Conservation (phyloP, 2,888 invertebrate species). For the Luperina nickerlii region DNA sequence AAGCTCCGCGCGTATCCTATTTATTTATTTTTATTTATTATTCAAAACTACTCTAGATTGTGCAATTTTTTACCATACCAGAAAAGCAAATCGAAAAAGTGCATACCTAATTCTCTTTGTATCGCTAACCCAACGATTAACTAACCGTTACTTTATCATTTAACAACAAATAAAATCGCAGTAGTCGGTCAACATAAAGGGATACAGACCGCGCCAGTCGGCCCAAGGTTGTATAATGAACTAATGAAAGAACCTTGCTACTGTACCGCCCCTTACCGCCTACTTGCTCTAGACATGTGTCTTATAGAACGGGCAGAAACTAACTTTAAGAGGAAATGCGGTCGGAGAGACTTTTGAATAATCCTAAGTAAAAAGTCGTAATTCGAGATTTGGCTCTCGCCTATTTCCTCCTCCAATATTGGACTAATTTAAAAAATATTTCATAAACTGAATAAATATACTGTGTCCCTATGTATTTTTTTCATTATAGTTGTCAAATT, state of each 20-base stretch:
- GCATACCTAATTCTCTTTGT: background rate
- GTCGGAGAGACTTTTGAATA: too few species aligned
- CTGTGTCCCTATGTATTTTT: too few species aligned
- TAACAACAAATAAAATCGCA: slow-evolving; percentile 17
- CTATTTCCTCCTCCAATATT: too few species aligned
- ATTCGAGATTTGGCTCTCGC: too few species aligned
- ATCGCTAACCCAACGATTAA: slow-evolving; percentile 1
- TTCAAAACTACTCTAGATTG: background rate
- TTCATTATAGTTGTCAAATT: too few species aligned
- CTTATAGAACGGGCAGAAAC: too few species aligned
- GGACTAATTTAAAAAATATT: too few species aligned
- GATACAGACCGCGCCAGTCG: slow-evolving; percentile 20
- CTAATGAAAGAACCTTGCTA: slow-evolving; percentile 57
- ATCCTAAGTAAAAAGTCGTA: too few species aligned
- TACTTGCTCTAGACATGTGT: slow-evolving; percentile 3
- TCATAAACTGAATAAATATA: too few species aligned
- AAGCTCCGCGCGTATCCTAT: too few species aligned
- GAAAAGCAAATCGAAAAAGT: background rate
- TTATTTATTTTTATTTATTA: background rate
- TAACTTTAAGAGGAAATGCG: background rate
- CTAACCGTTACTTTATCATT: slow-evolving; percentile 9
- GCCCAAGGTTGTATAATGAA: slow-evolving; percentile 52
- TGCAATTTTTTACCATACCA: background rate
- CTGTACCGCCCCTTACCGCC: slow-evolving; percentile 36
- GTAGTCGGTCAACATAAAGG: slow-evolving; percentile 41